Conservation (phyloP, 2,888 invertebrate genomes). For the Patella ulyssiponensis region DNA sequence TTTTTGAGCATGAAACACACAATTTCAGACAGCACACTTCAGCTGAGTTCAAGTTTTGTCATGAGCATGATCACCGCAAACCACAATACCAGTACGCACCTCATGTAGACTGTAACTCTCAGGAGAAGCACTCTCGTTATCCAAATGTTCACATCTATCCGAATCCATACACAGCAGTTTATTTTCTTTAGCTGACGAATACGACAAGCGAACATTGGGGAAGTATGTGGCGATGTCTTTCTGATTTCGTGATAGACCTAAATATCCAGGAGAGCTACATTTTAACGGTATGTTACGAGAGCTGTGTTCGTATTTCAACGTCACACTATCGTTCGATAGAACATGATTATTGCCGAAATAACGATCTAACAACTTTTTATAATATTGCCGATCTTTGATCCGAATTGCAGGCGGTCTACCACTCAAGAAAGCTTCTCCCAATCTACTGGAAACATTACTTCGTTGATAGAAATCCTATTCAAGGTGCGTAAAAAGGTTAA, state of each 20-base stretch:
- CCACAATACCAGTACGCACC: constrained; percentile 1
- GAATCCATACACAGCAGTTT: constrained; percentile 22
- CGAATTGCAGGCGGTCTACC: constrained; percentile 55
- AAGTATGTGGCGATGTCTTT: constrained; percentile 52
- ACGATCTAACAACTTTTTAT: constrained; percentile 63
- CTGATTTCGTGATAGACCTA: constrained; percentile 39
- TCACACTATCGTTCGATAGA: constrained; percentile 49
- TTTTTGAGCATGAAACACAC: no score
- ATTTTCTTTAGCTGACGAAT: constrained; percentile 51
- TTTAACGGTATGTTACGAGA: constrained; percentile 27
- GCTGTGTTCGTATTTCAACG: constrained; percentile 19
- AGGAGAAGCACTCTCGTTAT: background rate
- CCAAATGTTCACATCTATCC: background rate
- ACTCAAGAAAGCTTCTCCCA: constrained; percentile 48
- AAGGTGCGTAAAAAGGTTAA: no score
- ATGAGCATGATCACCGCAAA: background rate
- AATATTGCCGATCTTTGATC: constrained; percentile 63
- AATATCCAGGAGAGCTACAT: constrained; percentile 35
- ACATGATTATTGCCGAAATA: constrained; percentile 65
- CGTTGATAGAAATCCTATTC: background rate
- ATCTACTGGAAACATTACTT: constrained; percentile 19
- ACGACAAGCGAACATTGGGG: constrained; percentile 54
- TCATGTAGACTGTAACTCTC: background rate
- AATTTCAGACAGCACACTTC: no score
- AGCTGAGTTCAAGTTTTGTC: no score